Evolutionary conservation across 2,797 vertebrate genomes (phyloP).

Genomic region (Alosa sapidissima): DNA sequence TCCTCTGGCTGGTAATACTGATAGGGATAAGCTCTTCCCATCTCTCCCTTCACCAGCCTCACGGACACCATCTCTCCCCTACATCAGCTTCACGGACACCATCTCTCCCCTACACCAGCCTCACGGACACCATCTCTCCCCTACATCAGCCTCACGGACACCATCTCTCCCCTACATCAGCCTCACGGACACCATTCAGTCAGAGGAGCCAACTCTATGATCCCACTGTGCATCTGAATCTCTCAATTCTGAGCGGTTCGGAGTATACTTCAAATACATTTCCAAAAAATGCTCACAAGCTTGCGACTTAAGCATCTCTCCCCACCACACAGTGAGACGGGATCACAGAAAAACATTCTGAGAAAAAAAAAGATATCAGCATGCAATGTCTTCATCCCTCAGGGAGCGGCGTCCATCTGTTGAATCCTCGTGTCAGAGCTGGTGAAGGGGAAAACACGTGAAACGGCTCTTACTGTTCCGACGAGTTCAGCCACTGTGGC

Average conservation of each 20-base stretch:
- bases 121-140: neutral
- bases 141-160: no score
- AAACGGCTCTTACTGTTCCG: neutral
- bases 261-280: neutral
- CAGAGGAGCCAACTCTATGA: neutral
- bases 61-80: no score
- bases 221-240: neutral
- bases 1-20: neutral
- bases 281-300: neutral
- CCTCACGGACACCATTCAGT: neutral
- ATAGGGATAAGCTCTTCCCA: neutral
- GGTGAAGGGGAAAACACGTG: neutral
- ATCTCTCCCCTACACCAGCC: no score
- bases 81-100: neutral
- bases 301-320: neutral
- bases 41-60: no score
- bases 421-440: neutral
- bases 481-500: neutral
- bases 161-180: neutral
- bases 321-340: neutral
- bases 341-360: neutral
- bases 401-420: conserved; percentile 7
- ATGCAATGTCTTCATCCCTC: neutral
- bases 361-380: neutral
- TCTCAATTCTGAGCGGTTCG: neutral